Evolutionary conservation across 1,140 invertebrate species (phyloP).

Genomic region (Rhyacophila brunnea): DNA sequence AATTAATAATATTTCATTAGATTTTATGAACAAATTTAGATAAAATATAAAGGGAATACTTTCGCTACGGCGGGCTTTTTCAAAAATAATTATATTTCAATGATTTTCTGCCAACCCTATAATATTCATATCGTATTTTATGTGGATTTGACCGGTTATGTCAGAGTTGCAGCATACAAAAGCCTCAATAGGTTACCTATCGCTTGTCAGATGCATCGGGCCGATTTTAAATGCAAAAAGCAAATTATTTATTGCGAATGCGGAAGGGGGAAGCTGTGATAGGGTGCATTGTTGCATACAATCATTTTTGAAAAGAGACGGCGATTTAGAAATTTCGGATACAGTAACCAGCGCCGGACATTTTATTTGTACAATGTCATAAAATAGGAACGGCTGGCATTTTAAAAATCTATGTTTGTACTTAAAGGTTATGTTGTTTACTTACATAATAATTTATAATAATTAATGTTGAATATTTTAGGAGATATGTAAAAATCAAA

Average conservation of each 20-base stretch:
- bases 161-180: conserved; percentile 6
- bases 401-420: too few relatives aligned
- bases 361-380: conserved; percentile 1
- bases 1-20: too few relatives aligned
- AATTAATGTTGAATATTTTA: too few relatives aligned
- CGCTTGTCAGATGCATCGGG: conserved; percentile 7
- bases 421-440: too few relatives aligned
- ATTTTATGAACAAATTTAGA: too few relatives aligned
- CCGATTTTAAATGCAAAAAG: conserved; percentile 12
- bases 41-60: too few relatives aligned
- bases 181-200: not conserved
- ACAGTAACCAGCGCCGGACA: conserved; percentile 5
- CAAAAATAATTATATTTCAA: too few relatives aligned
- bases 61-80: too few relatives aligned
- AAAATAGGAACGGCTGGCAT: too few relatives aligned
- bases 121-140: not conserved
- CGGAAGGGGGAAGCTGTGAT: conserved; percentile 26
- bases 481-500: too few relatives aligned
- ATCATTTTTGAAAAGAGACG: conserved; percentile 8
- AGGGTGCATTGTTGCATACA: conserved; percentile 11
- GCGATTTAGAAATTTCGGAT: conserved; percentile 14
- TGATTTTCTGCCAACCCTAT: too few relatives aligned
- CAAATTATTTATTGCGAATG: conserved; percentile 16
- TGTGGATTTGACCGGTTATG: conserved; percentile 9
- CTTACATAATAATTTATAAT: too few relatives aligned